Evolutionary conservation across 2,797 vertebrate genomes (phyloP), one percentile per base, ranked within the genome.

Genomic region (Pantherophis vulpinus): DNA sequence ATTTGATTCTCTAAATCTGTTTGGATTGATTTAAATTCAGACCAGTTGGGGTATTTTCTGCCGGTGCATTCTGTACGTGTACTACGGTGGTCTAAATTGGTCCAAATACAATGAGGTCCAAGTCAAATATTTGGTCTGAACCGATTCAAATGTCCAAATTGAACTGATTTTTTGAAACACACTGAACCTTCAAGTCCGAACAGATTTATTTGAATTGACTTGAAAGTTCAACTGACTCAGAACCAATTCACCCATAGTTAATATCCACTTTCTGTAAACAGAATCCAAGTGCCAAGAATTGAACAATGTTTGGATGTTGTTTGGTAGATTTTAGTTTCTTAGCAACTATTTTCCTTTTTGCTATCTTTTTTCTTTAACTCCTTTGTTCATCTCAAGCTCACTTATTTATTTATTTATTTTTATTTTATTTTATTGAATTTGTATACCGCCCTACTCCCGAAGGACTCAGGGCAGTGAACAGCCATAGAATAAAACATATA

Each of bases 251-350:
- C 37, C 9, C 74, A 79, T 42, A 42, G 18, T 79, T 42, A 79
- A 79, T 42, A 42, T 79, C 13, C n/a, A 70, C 66, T 74, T 74
- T 32, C n/a, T 42, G 37, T 83, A 83, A 83, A 51, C 87, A 90
- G 93, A 92, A 93, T n/a, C 87, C 61, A 86, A 14, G 92, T 94
- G 63, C 89, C 60, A 66, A 16, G 92, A 93, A 63, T 87, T 92
- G 91, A 2, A 83, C 37, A 42, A 47, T 83, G 20, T 83, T 83
- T 42, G 37, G 89, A 95, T 74, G 60, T 27, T 89, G 59, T 63
- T 90, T 60, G 27, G 8, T 51, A 11, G 1, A 10, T 29, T 51
- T n/a, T 55, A 29, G 42, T 12, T 90, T n/a, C 63, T 32, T n/a
- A 66, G 51, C 61, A 70, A 32, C 29, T n/a, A 10, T 13, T 55